Base-by-base conservation (phyloP, 2,113 vertebrate genomes). In the Capra hircus region DNA sequence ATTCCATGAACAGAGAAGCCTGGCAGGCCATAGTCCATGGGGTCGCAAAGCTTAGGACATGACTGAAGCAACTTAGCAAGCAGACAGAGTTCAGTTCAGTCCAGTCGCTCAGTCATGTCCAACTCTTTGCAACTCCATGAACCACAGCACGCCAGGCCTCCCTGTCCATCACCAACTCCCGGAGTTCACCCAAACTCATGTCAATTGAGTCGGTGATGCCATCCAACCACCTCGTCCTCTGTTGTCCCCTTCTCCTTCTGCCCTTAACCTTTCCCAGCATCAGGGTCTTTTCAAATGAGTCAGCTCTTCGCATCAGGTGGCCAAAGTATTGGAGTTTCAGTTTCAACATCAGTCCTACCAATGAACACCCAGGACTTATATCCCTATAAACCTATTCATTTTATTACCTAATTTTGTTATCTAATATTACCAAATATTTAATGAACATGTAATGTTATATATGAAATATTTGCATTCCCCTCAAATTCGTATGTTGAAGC, bases 361-460 rank as follows among this genome's bases (percentile, higher is more conserved):
- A 36, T 36, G n/a, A 23, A 71, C n/a, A 6, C 17, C 8, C 17
- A 71, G 64, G 64, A 71, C 64, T 90, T 86, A 92, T 50, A 60
- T 17, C 83, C 59, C n/a, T 52, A 87, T 53, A 33, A 85, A 21
- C n/a, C 60, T 25, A 89, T 48, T 53, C 50, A 57, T 45, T 91
- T 36, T 83, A 30, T 89, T 97, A 45, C 33, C 48, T 94, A 90
- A 62, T 62, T 91, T 43, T 83, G 10, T 91, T 92, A 52, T 21
- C 53, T 95, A 94, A 40, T 91, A 77, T 78, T 94, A 60, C 60
- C 81, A 92, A 90, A 92, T 67, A 80, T 52, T 55, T 94, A 43
- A 50, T 53, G 67, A 89, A 86, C 14, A 33, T 19, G 15, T 9
- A 88, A 82, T 52, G 25, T 23, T 59, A n/a, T 83, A 14, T 36